Evolutionary conservation across 2,888 invertebrate genomes (phyloP).

Genomic region (Ectemnius lituratus): DNA sequence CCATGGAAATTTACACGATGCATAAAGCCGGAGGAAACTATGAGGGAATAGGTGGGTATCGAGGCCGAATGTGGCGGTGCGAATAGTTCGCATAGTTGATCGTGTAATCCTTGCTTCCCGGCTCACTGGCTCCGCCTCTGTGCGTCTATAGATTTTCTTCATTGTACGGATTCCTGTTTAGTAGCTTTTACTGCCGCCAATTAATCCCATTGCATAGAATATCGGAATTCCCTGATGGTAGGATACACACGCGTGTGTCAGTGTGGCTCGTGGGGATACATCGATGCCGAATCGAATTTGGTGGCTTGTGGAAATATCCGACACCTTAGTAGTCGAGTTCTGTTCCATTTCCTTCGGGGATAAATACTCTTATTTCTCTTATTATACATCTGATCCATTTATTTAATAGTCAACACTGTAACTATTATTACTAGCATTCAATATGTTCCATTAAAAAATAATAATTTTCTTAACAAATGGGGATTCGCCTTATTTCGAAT

Average conservation of each 20-base stretch:
- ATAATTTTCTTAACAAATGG: no score
- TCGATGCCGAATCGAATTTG: no score
- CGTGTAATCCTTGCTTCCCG: slow-evolving; percentile 27
- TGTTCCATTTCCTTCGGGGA: neutral
- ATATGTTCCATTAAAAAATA: no score
- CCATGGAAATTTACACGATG: slow-evolving; percentile 26
- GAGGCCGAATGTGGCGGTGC: slow-evolving; percentile 7
- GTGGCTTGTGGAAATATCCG: neutral
- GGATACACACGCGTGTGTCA: neutral
- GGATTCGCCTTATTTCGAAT: no score
- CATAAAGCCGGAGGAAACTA: slow-evolving; percentile 26
- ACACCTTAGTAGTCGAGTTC: neutral
- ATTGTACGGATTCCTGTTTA: slow-evolving; percentile 14
- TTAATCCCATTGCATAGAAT: slow-evolving; percentile 5
- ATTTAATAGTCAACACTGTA: no score
- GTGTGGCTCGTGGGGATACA: no score
- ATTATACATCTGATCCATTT: neutral
- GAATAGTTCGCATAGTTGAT: slow-evolving; percentile 42
- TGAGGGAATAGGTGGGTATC: slow-evolving; percentile 31
- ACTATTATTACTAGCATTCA: no score
- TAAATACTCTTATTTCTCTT: neutral
- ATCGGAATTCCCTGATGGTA: neutral
- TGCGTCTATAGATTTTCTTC: slow-evolving; percentile 8
- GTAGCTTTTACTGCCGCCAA: slow-evolving; percentile 6
- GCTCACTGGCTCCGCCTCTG: slow-evolving; percentile 11